These are phyloP conservation scores for Chloroceryle aenea DNA, from an alignment of 2,113 vertebrate genomes.

Conservation along the genomic window DNA sequence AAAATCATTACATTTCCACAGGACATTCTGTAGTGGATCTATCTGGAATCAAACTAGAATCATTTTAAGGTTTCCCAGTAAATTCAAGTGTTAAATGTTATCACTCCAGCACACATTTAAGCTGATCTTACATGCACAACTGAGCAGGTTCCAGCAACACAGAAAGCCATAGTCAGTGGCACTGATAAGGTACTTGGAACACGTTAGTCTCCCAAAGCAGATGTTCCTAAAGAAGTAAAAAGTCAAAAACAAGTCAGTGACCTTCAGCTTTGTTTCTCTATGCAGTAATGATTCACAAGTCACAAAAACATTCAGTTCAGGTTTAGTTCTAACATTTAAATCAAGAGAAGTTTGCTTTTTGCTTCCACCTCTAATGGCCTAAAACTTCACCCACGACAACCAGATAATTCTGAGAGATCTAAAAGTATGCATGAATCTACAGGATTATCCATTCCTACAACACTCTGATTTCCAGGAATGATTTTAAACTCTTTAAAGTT, in stretches of 20 bases:
- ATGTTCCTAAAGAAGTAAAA: constrained; percentile 82
- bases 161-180: constrained; percentile 83
- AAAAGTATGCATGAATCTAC: neutral
- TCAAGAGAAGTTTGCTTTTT: neutral
- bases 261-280: neutral
- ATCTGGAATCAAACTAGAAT: neutral
- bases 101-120: neutral
- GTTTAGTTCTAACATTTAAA: neutral
- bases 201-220: constrained; percentile 90
- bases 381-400: neutral
- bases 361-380: neutral
- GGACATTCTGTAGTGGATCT: neutral
- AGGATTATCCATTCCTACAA: neutral
- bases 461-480: neutral
- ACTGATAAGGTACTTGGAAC: constrained; percentile 92
- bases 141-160: constrained; percentile 97
- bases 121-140: constrained; percentile 85
- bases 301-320: neutral
- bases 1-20: neutral
- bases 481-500: neutral
- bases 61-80: neutral
- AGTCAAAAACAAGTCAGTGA: constrained; percentile 5
- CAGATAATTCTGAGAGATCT: neutral
- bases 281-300: neutral
- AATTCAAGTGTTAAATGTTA: neutral